Evolutionary conservation across 2,888 invertebrate species (phyloP).

Genomic region (Lumbricus terrestris): DNA sequence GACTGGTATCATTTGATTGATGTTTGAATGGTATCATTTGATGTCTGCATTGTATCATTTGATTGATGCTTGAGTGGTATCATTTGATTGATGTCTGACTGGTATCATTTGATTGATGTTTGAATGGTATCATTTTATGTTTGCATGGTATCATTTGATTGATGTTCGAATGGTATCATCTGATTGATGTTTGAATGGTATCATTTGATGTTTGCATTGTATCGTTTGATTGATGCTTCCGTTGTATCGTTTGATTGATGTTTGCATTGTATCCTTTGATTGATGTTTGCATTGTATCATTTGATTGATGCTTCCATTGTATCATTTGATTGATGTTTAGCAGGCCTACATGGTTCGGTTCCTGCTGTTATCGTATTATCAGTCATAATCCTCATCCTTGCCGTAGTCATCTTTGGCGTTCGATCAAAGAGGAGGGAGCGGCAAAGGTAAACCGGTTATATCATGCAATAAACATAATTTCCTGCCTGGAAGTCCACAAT

Average conservation of each 20-base stretch:
- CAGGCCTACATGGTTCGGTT: not conserved
- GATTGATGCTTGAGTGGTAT: not conserved
- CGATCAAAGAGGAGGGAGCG: not conserved
- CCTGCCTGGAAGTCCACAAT: too few species aligned
- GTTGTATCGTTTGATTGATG: not conserved
- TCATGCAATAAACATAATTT: not conserved
- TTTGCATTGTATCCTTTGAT: not conserved
- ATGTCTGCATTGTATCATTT: too few species aligned
- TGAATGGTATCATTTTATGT: too few species aligned
- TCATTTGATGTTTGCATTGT: too few species aligned
- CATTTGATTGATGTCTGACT: not conserved
- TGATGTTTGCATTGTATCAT: not conserved
- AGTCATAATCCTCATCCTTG: not conserved
- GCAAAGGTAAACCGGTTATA: not conserved
- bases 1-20: too few species aligned
- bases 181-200: not conserved
- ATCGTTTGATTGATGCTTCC: not conserved
- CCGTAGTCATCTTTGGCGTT: not conserved
- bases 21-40: too few species aligned
- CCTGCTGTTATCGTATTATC: not conserved
- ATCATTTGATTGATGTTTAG: not conserved
- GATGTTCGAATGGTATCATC: not conserved
- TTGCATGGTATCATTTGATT: too few species aligned
- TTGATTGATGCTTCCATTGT: not conserved
- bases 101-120: not conserved